These are phyloP conservation scores for Gasterosteus aculeatus DNA, from an alignment of 2,113 vertebrate genomes.

Conservation along the genomic window DNA sequence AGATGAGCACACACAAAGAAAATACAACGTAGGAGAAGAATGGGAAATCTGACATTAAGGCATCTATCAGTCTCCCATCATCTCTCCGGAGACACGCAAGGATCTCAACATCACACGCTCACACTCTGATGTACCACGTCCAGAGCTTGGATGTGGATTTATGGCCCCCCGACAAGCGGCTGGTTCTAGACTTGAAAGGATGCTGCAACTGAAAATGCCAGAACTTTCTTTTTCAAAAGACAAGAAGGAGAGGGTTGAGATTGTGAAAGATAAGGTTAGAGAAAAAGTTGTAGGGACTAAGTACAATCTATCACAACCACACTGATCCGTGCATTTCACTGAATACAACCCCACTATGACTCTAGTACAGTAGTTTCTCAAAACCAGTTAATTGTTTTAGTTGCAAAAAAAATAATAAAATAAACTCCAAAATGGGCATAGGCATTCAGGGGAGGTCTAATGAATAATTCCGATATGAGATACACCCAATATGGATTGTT, in stretches of 20 bases:
- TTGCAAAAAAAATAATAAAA: neutral
- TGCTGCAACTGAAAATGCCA: neutral
- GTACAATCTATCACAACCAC: neutral
- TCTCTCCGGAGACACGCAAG: conserved; percentile 12
- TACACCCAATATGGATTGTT: neutral
- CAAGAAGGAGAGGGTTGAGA: neutral
- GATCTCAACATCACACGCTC: conserved; percentile 27
- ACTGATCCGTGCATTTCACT: conserved; percentile 1
- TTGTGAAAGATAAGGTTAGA: neutral
- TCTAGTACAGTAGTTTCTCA: neutral
- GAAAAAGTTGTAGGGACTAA: conserved; percentile 2
- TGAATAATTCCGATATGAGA: conserved; percentile 2
- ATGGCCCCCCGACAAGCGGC: neutral
- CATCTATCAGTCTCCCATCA: conserved; percentile 1
- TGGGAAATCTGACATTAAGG: conserved; percentile 52
- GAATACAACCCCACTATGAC: neutral
- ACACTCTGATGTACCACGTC: neutral
- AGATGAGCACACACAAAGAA: conserved; percentile 7
- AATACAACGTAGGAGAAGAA: conserved; percentile 26
- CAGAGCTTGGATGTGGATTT: conserved; percentile 11
- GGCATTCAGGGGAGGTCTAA: neutral
- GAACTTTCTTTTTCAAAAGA: neutral
- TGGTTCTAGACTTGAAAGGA: conserved; percentile 1
- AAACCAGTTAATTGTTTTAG: neutral
- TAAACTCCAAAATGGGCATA: neutral